Conservation (phyloP, 2,113 vertebrate species). For the Rhabdomys dilectus region DNA sequence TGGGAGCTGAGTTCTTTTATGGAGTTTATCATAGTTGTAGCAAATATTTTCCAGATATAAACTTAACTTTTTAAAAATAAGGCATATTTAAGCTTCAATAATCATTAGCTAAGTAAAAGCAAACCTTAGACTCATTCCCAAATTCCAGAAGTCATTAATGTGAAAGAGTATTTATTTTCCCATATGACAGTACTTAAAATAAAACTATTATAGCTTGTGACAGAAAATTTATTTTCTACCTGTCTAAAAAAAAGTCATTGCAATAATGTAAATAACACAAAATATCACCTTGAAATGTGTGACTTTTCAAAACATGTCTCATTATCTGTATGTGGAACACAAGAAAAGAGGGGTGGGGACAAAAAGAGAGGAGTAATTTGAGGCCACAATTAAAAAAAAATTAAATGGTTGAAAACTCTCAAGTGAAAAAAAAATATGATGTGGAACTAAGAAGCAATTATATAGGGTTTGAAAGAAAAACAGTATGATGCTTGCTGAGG, state of each 20-base stretch:
- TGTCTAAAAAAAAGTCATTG: slow-evolving; percentile 13
- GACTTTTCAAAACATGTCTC: not conserved
- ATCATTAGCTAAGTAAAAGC: slow-evolving; percentile 41
- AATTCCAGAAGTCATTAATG: not conserved
- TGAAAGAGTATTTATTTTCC: slow-evolving; percentile 2
- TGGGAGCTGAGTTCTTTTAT: not conserved
- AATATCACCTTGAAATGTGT: slow-evolving; percentile 24
- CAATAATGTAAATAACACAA: not conserved
- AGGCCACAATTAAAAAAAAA: not conserved
- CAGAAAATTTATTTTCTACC: slow-evolving; percentile 1
- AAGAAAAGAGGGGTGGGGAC: too few species aligned
- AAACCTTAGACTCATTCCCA: not conserved
- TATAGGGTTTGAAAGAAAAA: not conserved
- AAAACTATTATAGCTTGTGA: not conserved
- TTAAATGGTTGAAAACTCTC: not conserved
- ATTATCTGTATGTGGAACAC: not conserved
- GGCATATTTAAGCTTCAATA: slow-evolving; percentile 22
- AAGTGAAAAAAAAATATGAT: not conserved
- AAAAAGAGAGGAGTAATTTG: not conserved
- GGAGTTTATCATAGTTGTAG: not conserved
- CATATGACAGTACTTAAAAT: not conserved
- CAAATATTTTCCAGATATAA: not conserved
- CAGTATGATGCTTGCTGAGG: not conserved
- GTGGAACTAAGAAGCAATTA: not conserved
- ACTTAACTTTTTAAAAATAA: not conserved